Base-by-base conservation (phyloP, 2,113 vertebrate genomes). In the Dipodomys ordii region DNA sequence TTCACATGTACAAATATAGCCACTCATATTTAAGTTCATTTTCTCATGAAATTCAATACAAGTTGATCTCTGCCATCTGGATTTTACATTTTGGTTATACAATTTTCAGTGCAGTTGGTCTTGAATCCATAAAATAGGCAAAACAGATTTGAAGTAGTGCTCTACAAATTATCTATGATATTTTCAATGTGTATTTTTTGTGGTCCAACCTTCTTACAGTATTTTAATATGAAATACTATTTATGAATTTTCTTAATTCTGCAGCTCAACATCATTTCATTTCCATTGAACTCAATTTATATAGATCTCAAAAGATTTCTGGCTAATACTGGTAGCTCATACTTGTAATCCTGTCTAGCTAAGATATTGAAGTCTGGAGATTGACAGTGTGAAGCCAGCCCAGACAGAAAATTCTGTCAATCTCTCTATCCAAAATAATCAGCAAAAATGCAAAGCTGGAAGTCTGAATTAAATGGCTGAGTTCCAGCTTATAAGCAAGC, bases 21-120 rank as follows among this genome's bases (percentile, higher is more conserved):
- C 60, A 62, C 67, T 96, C 86, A 95, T 95, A 92, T 88, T 95
- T 95, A 95, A 95, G 91, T 78, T 85, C 73, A 96, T 83, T 96
- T 95, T 95, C 81, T 83, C 76, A 92, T 46, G 72, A 85, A 96
- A 85, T 95, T 96, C 94, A 96, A 76, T 86, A 87, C 73, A 91
- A 92, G 49, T 91, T 96, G 80, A 96, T 96, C 84, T 94, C 88
- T 92, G 53, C 87, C 93, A 91, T 95, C 94, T 92, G 84, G 81
- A n/a, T 28, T 95, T 94, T 92, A 71, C 25, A 22, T 94, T 12
- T 94, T 91, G 65, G 80, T 88, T 57, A 57, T 64, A 82, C 35
- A 84, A 87, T 22, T 93, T 83, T 93, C 19, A 73, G 4, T 60
- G 57, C 7, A 91, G 11, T 83, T 73, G 73, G 68, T 83, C 0